Conservation (phyloP, 2,113 vertebrate genomes). For the Potamarius usumacintae region DNA sequence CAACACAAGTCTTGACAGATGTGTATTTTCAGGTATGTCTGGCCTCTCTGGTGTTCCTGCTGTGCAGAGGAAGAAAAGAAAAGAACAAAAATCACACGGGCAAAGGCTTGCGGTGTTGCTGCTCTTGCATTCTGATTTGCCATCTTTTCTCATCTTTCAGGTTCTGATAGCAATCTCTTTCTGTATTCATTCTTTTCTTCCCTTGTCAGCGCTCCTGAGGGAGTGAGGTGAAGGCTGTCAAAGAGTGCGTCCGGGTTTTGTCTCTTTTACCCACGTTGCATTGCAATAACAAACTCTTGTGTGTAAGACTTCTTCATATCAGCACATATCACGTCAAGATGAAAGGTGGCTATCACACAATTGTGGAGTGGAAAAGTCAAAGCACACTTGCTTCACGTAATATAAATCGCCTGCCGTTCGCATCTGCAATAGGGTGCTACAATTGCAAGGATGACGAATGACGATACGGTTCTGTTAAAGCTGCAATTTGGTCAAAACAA, state of each 20-base stretch:
- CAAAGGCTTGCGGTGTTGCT: slow-evolving; percentile 45
- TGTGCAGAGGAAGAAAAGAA: background rate
- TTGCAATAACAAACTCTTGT: slow-evolving; percentile 41
- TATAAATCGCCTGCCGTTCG: background rate
- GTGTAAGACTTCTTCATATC: slow-evolving; percentile 25
- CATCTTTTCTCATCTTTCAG: slow-evolving; percentile 59
- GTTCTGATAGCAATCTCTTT: slow-evolving; percentile 66
- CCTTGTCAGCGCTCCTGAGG: slow-evolving; percentile 55
- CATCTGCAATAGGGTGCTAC: background rate
- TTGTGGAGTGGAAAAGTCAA: background rate
- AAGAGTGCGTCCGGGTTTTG: slow-evolving; percentile 42
- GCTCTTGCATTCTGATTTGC: slow-evolving; percentile 56
- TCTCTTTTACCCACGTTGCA: slow-evolving; percentile 49
- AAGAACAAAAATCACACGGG: slow-evolving; percentile 39
- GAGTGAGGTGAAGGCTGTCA: slow-evolving; percentile 51
- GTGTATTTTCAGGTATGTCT: slow-evolving; percentile 20
- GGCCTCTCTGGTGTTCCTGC: slow-evolving; percentile 15
- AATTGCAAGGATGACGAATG: background rate
- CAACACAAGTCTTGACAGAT: slow-evolving; percentile 31
- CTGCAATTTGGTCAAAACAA: background rate
- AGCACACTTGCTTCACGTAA: background rate
- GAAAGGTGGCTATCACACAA: slow-evolving; percentile 51
- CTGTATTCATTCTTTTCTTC: slow-evolving; percentile 64
- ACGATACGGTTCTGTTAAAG: background rate
- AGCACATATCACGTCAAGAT: slow-evolving; percentile 45